Conservation (phyloP, 1,140 invertebrate species). For the Reticulitermes speratus region DNA sequence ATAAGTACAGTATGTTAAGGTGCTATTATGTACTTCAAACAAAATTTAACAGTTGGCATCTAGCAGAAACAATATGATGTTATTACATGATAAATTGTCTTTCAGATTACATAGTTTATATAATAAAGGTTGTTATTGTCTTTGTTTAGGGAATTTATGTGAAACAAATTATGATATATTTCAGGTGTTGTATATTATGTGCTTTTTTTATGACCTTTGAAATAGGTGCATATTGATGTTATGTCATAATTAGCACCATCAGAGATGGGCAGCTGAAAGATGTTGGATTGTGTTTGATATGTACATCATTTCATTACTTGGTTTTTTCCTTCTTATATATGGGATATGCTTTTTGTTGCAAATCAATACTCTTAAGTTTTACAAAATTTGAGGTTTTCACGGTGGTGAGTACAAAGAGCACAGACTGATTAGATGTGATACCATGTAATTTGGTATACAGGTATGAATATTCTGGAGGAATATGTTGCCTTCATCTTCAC, state of each 20-base stretch:
- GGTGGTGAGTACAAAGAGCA: too few relatives aligned
- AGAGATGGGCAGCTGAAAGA: background rate
- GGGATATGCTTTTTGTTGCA: background rate
- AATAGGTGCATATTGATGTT: background rate
- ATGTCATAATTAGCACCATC: background rate
- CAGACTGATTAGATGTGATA: too few relatives aligned
- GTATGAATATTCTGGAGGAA: too few relatives aligned
- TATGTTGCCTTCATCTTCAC: too few relatives aligned
- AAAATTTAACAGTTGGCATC: background rate
- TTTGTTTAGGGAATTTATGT: background rate
- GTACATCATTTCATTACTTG: background rate
- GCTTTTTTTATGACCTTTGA: background rate
- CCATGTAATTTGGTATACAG: too few relatives aligned
- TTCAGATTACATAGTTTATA: background rate
- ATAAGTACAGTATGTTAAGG: background rate
- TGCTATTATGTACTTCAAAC: background rate
- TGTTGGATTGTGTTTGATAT: background rate
- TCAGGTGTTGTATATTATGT: background rate
- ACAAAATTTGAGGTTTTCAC: too few relatives aligned
- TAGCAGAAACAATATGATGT: background rate
- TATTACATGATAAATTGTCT: background rate
- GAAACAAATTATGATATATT: background rate
- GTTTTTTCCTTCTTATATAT: background rate
- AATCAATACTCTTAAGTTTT: background rate
- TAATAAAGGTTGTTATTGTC: background rate